phyloP scores from a whole-genome alignment of 2,888 invertebrate species.

The Synergus japonicus region DNA sequence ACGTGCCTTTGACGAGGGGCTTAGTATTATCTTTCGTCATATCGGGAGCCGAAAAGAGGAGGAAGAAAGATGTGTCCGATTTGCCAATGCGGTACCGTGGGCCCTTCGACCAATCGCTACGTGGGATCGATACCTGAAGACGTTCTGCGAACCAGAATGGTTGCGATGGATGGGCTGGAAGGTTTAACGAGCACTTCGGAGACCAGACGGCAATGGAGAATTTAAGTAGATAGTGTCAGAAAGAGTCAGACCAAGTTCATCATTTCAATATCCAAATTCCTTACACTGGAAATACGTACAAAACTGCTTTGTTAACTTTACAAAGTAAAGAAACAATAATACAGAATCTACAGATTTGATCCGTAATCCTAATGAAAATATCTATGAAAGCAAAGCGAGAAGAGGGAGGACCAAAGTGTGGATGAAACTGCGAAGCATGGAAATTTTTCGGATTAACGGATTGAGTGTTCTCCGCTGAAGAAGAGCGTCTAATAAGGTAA shows the following conservation, averaged over 20 bases:
- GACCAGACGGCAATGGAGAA: not conserved
- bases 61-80: not conserved
- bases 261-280: not conserved
- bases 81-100: not conserved
- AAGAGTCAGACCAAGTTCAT: not conserved
- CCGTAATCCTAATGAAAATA: constrained; percentile 68
- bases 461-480: constrained; percentile 48
- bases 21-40: not conserved
- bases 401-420: constrained; percentile 56
- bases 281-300: too few species aligned
- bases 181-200: not conserved
- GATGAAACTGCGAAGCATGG: constrained; percentile 46
- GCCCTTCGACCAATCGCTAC: not conserved
- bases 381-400: constrained; percentile 57
- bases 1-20: not conserved
- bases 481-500: too few species aligned
- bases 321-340: constrained; percentile 1
- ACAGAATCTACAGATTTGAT: constrained; percentile 56
- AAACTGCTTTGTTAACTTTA: not conserved
- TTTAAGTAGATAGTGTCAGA: not conserved
- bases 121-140: not conserved
- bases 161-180: not conserved
- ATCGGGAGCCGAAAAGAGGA: not conserved
- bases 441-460: constrained; percentile 67
- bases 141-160: constrained; percentile 6